Evolutionary conservation across 2,797 vertebrate genomes (phyloP), one percentile per base, ranked within the genome.

Genomic region (Xyrichtys novacula): DNA sequence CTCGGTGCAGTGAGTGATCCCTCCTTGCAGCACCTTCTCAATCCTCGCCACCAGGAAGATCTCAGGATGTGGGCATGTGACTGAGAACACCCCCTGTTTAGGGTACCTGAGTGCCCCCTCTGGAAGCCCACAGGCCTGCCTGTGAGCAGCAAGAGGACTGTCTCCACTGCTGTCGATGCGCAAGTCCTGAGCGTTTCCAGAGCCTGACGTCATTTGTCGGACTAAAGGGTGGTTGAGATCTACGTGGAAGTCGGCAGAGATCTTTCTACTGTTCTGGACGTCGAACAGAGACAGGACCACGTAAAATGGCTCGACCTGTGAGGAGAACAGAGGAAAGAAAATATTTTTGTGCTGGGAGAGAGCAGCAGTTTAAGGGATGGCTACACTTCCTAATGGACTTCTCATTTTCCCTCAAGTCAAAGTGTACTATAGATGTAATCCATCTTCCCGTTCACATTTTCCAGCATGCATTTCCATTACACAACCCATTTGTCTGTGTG

Each of bases 21-120:
- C 96, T 19, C 98, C 98, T 62, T 99, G 98, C 8, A 99, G 93
- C 6, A 99, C 95, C 76, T 99, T 99, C 88, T 99, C 98, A 61
- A 99, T 94, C 76, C 96, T 93, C 29, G 97, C 98, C 87, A 99
- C 96, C 0, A 99, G 93, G 87, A 98, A 99, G 90, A 99, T 97
- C 75, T 99, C 98, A 1, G 96, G 95, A 73, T 99, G 98, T 28
- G 98, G 98, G 85, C 96, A 98, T 0, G 95, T 97, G 77, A 99
- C 96, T 1, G 98, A 99, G 84, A 99, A 99, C 85, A 99, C 94
- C 39, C 96, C 97, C 92, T 98, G 96, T 81, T 89, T 96, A 3
- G 96, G 96, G 80, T 96, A 98, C 68, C 94, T 94, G 44, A 98
- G 91, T 44, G 95, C 83, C 1, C 86, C 90, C 17, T 95, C 95